Evolutionary conservation across 2,113 vertebrate genomes (phyloP).

Genomic region (Tachycineta bicolor): DNA sequence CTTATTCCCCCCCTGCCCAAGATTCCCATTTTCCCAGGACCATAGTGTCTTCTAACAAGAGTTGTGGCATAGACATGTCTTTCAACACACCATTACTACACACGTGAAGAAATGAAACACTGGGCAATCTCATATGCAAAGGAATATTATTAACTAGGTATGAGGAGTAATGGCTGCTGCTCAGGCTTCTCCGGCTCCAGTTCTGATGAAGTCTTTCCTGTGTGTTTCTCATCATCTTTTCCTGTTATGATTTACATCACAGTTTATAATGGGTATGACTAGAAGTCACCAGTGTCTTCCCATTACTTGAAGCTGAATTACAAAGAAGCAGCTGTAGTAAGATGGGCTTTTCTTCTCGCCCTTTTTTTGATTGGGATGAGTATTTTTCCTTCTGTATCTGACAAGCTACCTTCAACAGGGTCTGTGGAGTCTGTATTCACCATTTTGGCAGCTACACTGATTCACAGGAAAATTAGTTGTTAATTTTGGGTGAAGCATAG

Average conservation of each 20-base stretch:
- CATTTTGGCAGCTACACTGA: neutral
- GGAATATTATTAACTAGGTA: neutral
- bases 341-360: neutral
- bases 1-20: neutral
- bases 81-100: neutral
- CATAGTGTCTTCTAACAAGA: neutral
- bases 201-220: neutral
- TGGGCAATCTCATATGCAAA: neutral
- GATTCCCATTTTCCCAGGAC: neutral
- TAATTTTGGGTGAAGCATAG: neutral
- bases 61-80: neutral
- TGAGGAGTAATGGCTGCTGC: neutral
- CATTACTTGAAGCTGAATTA: neutral
- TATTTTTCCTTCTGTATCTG: neutral
- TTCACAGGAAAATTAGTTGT: neutral
- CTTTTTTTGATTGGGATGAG: neutral
- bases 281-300: neutral
- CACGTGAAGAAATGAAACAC: neutral
- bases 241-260: neutral
- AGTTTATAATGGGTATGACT: neutral
- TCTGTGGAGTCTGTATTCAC: neutral
- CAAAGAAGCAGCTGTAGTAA: neutral
- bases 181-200: neutral
- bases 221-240: neutral
- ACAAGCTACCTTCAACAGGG: neutral